phyloP scores from a whole-genome alignment of 2,797 vertebrate genomes.

The Cetoscarus ocellatus region DNA sequence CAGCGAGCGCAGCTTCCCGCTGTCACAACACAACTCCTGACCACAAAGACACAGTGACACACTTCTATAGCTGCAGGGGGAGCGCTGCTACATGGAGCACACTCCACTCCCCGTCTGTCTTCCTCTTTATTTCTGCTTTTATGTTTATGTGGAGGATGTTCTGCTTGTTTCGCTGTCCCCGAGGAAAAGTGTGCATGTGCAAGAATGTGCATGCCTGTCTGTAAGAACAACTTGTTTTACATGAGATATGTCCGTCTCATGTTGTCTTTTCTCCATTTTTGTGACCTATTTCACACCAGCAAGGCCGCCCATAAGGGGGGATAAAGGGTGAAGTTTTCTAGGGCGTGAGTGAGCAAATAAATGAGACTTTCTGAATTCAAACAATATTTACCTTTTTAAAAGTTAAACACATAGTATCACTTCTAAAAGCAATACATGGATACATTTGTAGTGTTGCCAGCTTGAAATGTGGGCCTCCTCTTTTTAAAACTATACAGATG shows the following conservation, averaged over 20 bases:
- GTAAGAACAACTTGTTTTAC: constrained; percentile 9
- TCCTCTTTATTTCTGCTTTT: constrained; percentile 11
- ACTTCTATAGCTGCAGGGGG: constrained; percentile 48
- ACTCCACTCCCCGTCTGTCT: constrained; percentile 14
- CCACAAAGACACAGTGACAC: constrained; percentile 57
- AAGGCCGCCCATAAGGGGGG: too few species aligned
- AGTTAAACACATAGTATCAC: too few species aligned
- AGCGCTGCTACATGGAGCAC: constrained; percentile 29
- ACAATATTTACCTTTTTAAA: too few species aligned
- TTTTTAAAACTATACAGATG: too few species aligned
- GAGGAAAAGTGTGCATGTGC: constrained; percentile 17
- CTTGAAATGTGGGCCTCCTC: too few species aligned
- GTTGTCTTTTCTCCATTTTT: constrained; percentile 2
- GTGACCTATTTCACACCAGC: neutral
- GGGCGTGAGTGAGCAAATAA: too few species aligned
- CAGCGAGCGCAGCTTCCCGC: constrained; percentile 31
- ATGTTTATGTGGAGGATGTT: constrained; percentile 9
- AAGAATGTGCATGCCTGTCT: constrained; percentile 3
- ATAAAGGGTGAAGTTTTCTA: too few species aligned
- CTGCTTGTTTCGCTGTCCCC: constrained; percentile 28
- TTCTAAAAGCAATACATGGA: too few species aligned
- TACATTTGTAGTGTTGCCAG: too few species aligned
- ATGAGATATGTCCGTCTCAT: neutral
- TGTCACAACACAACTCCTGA: constrained; percentile 62
- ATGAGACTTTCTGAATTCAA: too few species aligned